Base-by-base conservation (phyloP, 2,888 invertebrate species). In the Acleris literana region DNA sequence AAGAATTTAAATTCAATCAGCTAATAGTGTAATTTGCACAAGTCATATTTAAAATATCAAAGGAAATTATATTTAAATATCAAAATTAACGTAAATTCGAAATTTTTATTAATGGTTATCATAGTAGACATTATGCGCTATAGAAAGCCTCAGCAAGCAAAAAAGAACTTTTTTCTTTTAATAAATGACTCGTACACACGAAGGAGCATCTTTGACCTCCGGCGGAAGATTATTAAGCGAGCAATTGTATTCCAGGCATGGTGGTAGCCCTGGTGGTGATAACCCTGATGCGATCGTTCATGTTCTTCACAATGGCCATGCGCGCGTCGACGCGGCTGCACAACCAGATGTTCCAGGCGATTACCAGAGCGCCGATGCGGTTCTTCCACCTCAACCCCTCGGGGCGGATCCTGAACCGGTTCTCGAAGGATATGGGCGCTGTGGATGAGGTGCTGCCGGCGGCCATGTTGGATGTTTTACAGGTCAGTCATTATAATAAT, bases 321-420 rank as follows among this genome's bases (percentile, higher is more conserved):
- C 94, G 93, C 48, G 96, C 97, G 0, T 97, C 98, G 0, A 94
- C 94, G 4, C 93, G 90, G 4, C 91, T 98, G 0, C 98, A 98
- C 87, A 95, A 97, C 84, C 91, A 86, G 17, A 98, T 98, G 97
- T 98, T 98, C 83, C 86, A 93, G n/a, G 93, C 95, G 33, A 95
- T 98, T 20, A 95, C 97, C 3, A 93, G 96, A 18, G 96, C 97
- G 0, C 95, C 96, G 0, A 96, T 97, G 94, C 93, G 94, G 22
- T 98, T 98, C 90, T 98, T 98, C 89, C 97, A 97, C 81, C 94
- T 94, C 4, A 98, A 98, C 86, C 96, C 97, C 0, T 95, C 96
- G 0, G 96, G 96, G 0, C 90, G 96, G 54, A 96, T 98, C 74
- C 90, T 98, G 54, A 98, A 98, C 87, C 93, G 98, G 25, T 98